phyloP scores from a whole-genome alignment of 2,113 vertebrate genomes.

The human region DNA sequence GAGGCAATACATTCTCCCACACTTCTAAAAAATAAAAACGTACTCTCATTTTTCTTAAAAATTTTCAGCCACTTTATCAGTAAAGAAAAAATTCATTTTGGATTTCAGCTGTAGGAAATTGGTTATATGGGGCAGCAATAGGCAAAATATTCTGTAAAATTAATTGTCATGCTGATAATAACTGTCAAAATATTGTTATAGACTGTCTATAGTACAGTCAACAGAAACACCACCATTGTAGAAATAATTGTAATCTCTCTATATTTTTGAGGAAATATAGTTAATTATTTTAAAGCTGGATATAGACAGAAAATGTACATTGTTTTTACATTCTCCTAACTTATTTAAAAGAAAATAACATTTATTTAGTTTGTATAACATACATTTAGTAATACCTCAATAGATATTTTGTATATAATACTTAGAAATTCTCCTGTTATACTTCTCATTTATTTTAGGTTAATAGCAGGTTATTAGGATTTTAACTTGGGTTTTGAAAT shows the following conservation, averaged over 20 bases:
- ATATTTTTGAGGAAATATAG: conserved; percentile 66
- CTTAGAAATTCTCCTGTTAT: conserved; percentile 65
- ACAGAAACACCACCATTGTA: conserved; percentile 50
- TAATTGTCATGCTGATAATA: conserved; percentile 60
- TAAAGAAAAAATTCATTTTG: conserved; percentile 13
- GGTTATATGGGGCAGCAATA: neutral
- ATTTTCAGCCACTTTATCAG: neutral
- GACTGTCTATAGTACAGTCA: conserved; percentile 33
- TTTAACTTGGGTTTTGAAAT: conserved; percentile 55
- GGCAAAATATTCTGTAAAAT: conserved; percentile 55
- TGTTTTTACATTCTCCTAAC: conserved; percentile 52
- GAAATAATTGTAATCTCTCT: conserved; percentile 58
- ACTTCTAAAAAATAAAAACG: neutral
- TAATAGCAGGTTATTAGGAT: conserved; percentile 60
- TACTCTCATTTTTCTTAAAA: conserved; percentile 15
- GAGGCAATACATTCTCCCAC: neutral
- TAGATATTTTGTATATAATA: conserved; percentile 52
- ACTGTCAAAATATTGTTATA: conserved; percentile 67
- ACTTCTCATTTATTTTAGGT: conserved; percentile 51
- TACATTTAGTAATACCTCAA: conserved; percentile 56
- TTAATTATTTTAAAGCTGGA: conserved; percentile 59
- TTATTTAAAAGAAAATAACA: conserved; percentile 59
- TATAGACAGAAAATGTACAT: conserved; percentile 44
- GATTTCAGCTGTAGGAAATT: conserved; percentile 38
- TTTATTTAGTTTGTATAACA: conserved; percentile 60